Base-by-base conservation (phyloP, 2,113 vertebrate genomes). In the Seriola aureovittata region DNA sequence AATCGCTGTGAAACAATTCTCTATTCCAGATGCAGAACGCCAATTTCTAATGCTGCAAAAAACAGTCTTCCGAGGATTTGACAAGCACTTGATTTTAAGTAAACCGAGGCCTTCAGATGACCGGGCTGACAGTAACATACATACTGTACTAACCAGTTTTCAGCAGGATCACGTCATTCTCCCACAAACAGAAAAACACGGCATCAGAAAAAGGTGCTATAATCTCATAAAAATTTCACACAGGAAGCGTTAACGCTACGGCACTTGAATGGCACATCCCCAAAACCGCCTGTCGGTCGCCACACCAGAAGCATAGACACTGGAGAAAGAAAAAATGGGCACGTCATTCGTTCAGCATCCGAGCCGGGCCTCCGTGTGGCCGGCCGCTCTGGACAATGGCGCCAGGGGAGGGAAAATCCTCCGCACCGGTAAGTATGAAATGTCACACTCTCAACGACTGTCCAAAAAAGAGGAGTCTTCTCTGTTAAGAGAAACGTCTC, bases 401-500 rank as follows among this genome's bases (percentile, higher is more conserved):
- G n/a, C 32, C 71, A 66, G 62, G 19, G 63, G 66, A 68, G 17
- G 63, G 48, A 50, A 81, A 78, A 82, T 81, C 68, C 68, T 57
- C 29, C 58, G 79, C 81, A 64, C 63, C 54, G 60, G 25, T 19
- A 16, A 32, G 52, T 19, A 48, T 69, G 60, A 82, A 82, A 86
- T 78, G 81, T 86, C 79, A 81, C 52, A 42, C 38, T 70, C 38
- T 70, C 38, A 21, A 67, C 34, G 16, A 71, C 25, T 65, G 82
- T 85, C 80, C 65, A 60, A 75, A 83, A 73, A 78, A 0, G 40
- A 64, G 32, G 52, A 70, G 46, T 14, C 58, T 21, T 46, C 2
- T 19, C 66, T 34, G 77, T 67, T 59, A 57, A 73, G 82, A 81
- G 70, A 87, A 73, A 69, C n/a, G 46, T 36, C 70, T 81, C 55